Conservation (phyloP, 2,797 vertebrate genomes). For the Lagocephalus sceleratus region DNA sequence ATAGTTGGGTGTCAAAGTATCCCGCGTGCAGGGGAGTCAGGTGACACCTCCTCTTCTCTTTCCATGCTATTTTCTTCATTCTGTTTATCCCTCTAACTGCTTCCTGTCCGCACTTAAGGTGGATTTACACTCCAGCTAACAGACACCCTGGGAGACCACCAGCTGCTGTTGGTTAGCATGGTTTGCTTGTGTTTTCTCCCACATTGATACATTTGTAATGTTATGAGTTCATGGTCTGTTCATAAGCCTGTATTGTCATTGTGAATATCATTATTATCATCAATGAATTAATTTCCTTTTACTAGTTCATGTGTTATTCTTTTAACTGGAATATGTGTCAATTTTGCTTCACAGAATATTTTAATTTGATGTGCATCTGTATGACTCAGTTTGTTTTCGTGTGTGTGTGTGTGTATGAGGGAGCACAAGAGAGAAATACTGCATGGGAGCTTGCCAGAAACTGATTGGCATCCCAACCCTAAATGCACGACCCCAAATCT, state of each 20-base stretch:
- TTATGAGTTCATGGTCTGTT: neutral
- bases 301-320: no score
- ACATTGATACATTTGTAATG: neutral
- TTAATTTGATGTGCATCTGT: no score
- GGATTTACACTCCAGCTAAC: constrained; percentile 28
- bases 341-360: no score
- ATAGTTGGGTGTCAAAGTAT: constrained; percentile 40
- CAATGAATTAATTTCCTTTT: no score
- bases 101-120: constrained; percentile 45
- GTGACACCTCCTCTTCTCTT: constrained; percentile 35
- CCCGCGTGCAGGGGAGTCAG: constrained; percentile 36
- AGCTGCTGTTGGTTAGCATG: constrained; percentile 11
- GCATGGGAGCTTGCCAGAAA: neutral
- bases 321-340: no score
- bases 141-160: constrained; percentile 14
- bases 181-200: constrained; percentile 4
- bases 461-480: constrained; percentile 41
- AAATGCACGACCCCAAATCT: constrained; percentile 32
- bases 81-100: constrained; percentile 45
- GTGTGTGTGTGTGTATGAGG: neutral
- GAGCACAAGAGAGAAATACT: neutral
- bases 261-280: no score
- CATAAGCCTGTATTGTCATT: no score
- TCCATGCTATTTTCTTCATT: constrained; percentile 31
- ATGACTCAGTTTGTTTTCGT: neutral